Percentiles rank a stretch among this genome's conserved stretches.
phyloP scores from a whole-genome alignment of 37 sponge, comb jelly and placozoan genomes.

The Geodia barretti region DNA sequence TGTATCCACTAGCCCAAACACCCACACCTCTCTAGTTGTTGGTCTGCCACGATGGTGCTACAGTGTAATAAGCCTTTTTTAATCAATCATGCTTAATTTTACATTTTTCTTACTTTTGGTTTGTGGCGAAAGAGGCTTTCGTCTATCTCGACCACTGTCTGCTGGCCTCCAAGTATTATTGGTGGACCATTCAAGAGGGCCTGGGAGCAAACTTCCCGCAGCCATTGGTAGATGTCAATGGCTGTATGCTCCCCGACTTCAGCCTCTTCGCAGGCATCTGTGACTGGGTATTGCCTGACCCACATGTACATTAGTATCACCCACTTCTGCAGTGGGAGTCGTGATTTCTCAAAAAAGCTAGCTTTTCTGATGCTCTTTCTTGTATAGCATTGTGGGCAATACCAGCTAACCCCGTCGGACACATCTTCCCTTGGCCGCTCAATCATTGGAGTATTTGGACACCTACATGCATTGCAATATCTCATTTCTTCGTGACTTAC shows the following conservation, averaged over 20 bases:
- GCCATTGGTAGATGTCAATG: slow-evolving; percentile 46
- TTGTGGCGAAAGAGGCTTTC: slow-evolving; percentile 55
- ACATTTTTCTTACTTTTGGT: slow-evolving; percentile 37
- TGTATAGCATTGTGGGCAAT: too few relatives aligned
- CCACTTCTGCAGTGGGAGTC: slow-evolving; percentile 52
- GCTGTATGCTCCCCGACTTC: slow-evolving; percentile 10
- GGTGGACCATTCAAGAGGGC: slow-evolving; percentile 5
- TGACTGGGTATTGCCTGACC: slow-evolving; percentile 32
- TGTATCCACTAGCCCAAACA: slow-evolving; percentile 71
- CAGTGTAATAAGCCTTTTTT: too few relatives aligned
- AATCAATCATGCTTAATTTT: neutral
- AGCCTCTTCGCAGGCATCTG: slow-evolving; percentile 20
- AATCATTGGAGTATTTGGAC: too few relatives aligned
- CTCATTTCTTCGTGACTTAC: too few relatives aligned
- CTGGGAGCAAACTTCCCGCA: slow-evolving; percentile 45
- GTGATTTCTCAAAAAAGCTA: slow-evolving; percentile 42
- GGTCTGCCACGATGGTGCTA: slow-evolving; percentile 60
- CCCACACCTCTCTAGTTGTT: slow-evolving; percentile 56
- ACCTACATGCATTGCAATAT: too few relatives aligned
- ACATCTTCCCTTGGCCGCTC: too few relatives aligned
- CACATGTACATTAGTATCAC: slow-evolving; percentile 29
- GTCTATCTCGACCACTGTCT: slow-evolving; percentile 46
- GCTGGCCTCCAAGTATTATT: slow-evolving; percentile 35
- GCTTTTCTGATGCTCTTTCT: slow-evolving; percentile 26
- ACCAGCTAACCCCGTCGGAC: too few relatives aligned